Base-by-base conservation (phyloP, 2,888 invertebrate species). In the Nomada flava region DNA sequence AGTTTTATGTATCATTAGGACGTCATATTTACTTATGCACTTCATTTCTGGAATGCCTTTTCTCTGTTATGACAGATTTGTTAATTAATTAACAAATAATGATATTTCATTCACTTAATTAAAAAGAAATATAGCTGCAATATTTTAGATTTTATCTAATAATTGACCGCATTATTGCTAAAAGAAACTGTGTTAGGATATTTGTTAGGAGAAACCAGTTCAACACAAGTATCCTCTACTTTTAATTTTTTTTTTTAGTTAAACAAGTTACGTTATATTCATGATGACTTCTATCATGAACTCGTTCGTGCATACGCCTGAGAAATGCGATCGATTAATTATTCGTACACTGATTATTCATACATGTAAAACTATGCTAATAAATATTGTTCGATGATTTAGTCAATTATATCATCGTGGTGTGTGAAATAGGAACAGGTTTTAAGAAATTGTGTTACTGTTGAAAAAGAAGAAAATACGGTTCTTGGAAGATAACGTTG, bases 291-390 rank as follows among this genome's bases (percentile, higher is more conserved):
- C 36, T 76, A 29, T 83, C 83, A 77, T 50, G 29, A 29, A 57
- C 57, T 76, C 52, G 65, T 77, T 76, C 68, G 63, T 70, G 59
- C 29, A 47, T 18, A 62, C 75, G n/a, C 15, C 62, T 62, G 77
- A 71, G 62, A 83, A 83, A 79, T 55, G 55, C 44, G 26, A 36
- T 72, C 65, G 79, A 74, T 82, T 82, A 85, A 80, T 29, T 36
- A 36, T 7, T 36, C 79, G 62, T 71, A 36, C 72, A 63, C 53
- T 72, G 79, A 83, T 82, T 85, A 83, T 76, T 79, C 79, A 55
- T 63, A 78, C 50, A 64, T 64, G 64, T 60, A 68, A 74, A 62
- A 76, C 29, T 18, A 36, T 50, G 36, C 36, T 36, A 36, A 23
- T 59, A 59, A 52, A 79, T 44, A 67, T 36, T 13, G 9, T n/a